These are phyloP conservation scores for Sinodicranocentrus sp. DNA, from an alignment of 2,888 invertebrate genomes.

Conservation along the genomic window DNA sequence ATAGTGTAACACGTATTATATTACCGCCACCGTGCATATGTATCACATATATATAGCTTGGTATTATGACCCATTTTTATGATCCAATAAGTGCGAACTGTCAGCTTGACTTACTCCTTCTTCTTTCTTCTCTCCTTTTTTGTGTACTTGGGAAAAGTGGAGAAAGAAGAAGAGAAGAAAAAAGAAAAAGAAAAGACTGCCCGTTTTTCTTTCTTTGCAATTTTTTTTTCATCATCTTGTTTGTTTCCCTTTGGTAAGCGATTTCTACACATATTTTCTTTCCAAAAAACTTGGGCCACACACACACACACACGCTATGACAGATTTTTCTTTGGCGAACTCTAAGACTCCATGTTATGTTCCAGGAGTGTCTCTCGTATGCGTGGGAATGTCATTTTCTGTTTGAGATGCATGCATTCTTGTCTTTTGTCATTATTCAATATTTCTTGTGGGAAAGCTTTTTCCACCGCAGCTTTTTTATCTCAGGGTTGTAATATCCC, in stretches of 20 bases:
- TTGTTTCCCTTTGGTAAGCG: slow-evolving; percentile 82
- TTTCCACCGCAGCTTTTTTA: not conserved
- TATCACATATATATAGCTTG: not conserved
- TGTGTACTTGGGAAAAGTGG: slow-evolving; percentile 25
- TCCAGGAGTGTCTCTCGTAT: not conserved
- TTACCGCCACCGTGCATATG: not conserved
- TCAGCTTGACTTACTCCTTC: slow-evolving; percentile 59
- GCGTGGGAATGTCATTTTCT: slow-evolving; percentile 40
- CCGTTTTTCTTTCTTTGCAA: slow-evolving; percentile 37
- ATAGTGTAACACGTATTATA: too few species aligned
- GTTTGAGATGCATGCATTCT: slow-evolving; percentile 13
- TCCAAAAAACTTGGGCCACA: not conserved
- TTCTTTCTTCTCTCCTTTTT: slow-evolving; percentile 20
- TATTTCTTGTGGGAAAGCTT: slow-evolving; percentile 2
- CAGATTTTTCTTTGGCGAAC: slow-evolving; percentile 16
- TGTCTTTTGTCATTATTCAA: slow-evolving; percentile 52
- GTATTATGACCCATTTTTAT: slow-evolving; percentile 65
- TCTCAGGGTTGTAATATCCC: not conserved
- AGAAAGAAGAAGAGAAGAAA: slow-evolving; percentile 27
- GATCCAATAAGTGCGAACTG: slow-evolving; percentile 69
- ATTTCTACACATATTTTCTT: slow-evolving; percentile 31
- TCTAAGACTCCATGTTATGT: not conserved
- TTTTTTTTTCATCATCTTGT: slow-evolving; percentile 51
- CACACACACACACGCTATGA: slow-evolving; percentile 25
- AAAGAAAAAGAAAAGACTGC: slow-evolving; percentile 16